phyloP scores from a whole-genome alignment of 2,888 invertebrate genomes.

The Herminia tarsipennalis region DNA sequence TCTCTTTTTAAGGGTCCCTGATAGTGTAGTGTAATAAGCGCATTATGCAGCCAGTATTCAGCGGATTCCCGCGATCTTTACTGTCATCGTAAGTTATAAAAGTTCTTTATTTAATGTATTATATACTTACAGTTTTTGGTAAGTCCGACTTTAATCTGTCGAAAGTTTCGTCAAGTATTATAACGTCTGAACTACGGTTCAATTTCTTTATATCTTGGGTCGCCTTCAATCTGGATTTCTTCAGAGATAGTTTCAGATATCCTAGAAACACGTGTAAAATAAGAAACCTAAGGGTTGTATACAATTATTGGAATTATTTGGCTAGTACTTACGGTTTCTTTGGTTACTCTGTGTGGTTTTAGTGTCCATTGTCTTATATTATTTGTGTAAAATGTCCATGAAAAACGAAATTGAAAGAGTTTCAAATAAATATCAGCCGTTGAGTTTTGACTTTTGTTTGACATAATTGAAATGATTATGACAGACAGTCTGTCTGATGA shows the following conservation, averaged over 20 bases:
- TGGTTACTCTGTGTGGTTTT: conserved; percentile 49
- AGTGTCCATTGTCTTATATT: conserved; percentile 52
- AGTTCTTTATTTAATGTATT: too few relatives aligned
- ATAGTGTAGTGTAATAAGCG: too few relatives aligned
- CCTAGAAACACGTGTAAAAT: conserved; percentile 46
- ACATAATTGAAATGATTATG: background rate
- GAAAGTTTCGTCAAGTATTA: conserved; percentile 74
- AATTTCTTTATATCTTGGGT: conserved; percentile 49
- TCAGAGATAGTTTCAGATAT: conserved; percentile 68
- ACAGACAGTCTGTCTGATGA: background rate
- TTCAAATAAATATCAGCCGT: conserved; percentile 33
- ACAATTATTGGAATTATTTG: background rate
- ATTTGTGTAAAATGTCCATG: conserved; percentile 13
- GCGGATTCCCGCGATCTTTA: too few relatives aligned
- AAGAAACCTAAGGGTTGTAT: background rate
- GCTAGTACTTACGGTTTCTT: conserved; percentile 59
- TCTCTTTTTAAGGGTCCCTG: too few relatives aligned
- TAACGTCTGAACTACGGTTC: conserved; percentile 64
- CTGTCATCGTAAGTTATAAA: too few relatives aligned
- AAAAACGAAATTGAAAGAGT: background rate
- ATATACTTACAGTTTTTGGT: conserved; percentile 60
- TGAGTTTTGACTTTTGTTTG: conserved; percentile 15
- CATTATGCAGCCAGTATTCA: too few relatives aligned
- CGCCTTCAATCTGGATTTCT: conserved; percentile 64
- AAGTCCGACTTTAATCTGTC: conserved; percentile 61